A percentile compares a stretch with the other conserved stretches of the same genome.
Evolutionary conservation across 2,113 vertebrate species (phyloP).

Genomic region (Pteropus alecto): DNA sequence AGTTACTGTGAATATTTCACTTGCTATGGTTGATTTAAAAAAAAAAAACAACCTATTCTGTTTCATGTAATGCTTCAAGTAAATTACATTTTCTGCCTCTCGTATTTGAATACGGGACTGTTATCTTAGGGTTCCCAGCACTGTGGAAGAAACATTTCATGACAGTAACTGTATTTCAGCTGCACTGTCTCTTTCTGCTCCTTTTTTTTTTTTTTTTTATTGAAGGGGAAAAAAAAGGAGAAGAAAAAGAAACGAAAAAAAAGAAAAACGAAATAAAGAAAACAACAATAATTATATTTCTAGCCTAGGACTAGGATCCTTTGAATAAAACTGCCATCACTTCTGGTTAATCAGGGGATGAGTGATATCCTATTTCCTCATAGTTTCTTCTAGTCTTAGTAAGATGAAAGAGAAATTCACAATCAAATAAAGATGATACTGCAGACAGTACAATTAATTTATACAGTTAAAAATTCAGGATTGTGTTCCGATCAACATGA

Average conservation of each 20-base stretch:
- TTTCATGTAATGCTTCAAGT: slow-evolving; percentile 65
- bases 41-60: slow-evolving; percentile 30
- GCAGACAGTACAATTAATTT: slow-evolving; percentile 43
- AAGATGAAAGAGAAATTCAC: slow-evolving; percentile 47
- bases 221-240: background rate
- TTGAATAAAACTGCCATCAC: background rate
- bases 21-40: slow-evolving; percentile 51
- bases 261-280: background rate
- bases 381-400: slow-evolving; percentile 31
- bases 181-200: slow-evolving; percentile 31
- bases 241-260: background rate
- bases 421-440: slow-evolving; percentile 38
- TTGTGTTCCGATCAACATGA: slow-evolving; percentile 34
- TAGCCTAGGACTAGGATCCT: background rate
- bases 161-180: slow-evolving; percentile 42
- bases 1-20: slow-evolving; percentile 43
- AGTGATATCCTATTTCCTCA: slow-evolving; percentile 10
- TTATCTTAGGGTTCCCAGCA: slow-evolving; percentile 63
- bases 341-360: background rate
- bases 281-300: slow-evolving; percentile 34
- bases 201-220: background rate
- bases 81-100: slow-evolving; percentile 72
- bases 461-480: slow-evolving; percentile 31
- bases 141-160: slow-evolving; percentile 53
- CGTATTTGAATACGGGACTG: slow-evolving; percentile 59